phyloP scores from a whole-genome alignment of 2,888 invertebrate genomes.

The Agrenia bidenticulata region DNA sequence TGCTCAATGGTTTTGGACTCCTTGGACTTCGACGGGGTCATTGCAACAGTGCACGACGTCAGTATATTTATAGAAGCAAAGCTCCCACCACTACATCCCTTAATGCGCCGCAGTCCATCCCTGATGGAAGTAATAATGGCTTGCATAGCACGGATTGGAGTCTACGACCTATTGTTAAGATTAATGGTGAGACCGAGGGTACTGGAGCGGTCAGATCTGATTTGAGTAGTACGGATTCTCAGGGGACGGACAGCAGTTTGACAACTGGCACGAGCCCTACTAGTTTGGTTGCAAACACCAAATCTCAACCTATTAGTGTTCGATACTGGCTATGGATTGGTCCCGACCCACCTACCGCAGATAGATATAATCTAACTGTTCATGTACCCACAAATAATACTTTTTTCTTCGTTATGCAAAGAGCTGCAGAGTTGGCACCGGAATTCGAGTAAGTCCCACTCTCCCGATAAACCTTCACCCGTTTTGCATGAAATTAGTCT shows the following conservation, averaged over 20 bases:
- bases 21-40: conserved; percentile 42
- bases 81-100: background rate
- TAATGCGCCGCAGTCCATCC: background rate
- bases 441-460: conserved; percentile 11
- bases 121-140: background rate
- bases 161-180: background rate
- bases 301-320: conserved; percentile 60
- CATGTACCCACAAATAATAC: conserved; percentile 71
- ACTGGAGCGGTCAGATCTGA: background rate
- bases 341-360: conserved; percentile 70
- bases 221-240: background rate
- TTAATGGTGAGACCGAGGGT: background rate
- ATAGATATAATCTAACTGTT: conserved; percentile 74
- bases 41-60: conserved; percentile 59
- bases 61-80: conserved; percentile 55
- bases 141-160: background rate
- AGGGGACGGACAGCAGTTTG: background rate
- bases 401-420: conserved; percentile 72
- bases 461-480: background rate
- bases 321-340: conserved; percentile 88
- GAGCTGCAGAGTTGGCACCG: conserved; percentile 64
- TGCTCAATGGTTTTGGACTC: conserved; percentile 50
- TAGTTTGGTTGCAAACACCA: background rate
- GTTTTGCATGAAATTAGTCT: background rate
- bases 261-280: background rate